These are phyloP conservation scores for Coracias cyanogaster DNA, from an alignment of 2,797 vertebrate species.

Conservation along the genomic window DNA sequence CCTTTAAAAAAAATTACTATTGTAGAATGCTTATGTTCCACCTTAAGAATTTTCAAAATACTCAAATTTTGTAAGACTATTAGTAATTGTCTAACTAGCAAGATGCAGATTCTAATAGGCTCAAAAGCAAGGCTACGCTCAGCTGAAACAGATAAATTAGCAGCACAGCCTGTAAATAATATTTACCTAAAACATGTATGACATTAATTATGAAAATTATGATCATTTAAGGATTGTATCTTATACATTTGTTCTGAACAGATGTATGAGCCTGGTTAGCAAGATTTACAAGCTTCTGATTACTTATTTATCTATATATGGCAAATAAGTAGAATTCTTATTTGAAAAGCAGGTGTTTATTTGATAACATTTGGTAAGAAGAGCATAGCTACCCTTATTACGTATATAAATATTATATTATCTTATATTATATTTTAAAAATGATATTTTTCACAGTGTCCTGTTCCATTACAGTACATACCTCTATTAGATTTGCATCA, in stretches of 20 bases:
- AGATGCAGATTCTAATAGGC: not conserved
- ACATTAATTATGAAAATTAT: not conserved
- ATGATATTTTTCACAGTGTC: not conserved
- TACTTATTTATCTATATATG: not conserved
- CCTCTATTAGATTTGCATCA: not conserved
- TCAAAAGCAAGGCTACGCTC: not conserved
- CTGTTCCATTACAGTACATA: not conserved
- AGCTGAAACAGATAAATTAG: not conserved
- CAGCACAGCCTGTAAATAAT: not conserved
- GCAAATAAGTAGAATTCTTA: not conserved
- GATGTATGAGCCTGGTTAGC: not conserved
- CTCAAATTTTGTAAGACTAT: not conserved
- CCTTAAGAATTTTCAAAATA: not conserved
- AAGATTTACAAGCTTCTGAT: not conserved
- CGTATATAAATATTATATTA: too few species aligned
- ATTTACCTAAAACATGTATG: not conserved
- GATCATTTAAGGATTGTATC: accelerated
- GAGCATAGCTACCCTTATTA: not conserved
- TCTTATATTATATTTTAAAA: not conserved
- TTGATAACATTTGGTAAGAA: not conserved
- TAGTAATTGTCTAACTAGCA: not conserved
- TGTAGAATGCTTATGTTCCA: not conserved
- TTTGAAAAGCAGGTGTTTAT: not conserved
- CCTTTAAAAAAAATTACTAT: too few species aligned
- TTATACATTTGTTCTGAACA: not conserved